A percentile compares a stretch with the other conserved stretches of the same genome.
phyloP scores from a whole-genome alignment of 2,888 invertebrate genomes.

The Tipula unca region DNA sequence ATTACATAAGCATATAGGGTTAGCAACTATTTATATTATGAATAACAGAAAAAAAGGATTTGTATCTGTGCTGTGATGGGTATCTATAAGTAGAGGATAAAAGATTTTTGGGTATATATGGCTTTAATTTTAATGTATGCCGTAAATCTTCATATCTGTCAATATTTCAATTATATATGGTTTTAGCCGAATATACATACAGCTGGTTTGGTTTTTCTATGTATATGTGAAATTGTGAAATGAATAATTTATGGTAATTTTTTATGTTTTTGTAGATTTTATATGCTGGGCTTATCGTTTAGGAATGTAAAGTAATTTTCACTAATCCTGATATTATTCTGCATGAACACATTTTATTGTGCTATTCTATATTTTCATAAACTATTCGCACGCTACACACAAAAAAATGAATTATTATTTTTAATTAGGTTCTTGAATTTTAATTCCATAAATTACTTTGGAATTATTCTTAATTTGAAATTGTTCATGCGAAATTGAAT shows the following conservation, averaged over 20 bases:
- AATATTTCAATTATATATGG: not conserved
- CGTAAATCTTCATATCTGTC: not conserved
- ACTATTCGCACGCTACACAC: too few species aligned
- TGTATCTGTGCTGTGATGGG: not conserved
- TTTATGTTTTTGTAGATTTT: too few species aligned
- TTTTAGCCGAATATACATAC: not conserved
- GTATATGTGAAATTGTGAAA: not conserved
- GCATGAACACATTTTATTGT: not conserved
- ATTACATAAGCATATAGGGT: not conserved
- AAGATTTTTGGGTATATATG: too few species aligned
- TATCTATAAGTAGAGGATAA: not conserved
- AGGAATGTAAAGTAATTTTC: not conserved
- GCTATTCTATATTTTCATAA: not conserved
- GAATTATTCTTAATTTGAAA: too few species aligned
- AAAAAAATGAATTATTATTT: not conserved
- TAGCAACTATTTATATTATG: too few species aligned
- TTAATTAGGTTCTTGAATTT: not conserved
- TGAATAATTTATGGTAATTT: not conserved
- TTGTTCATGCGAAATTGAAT: too few species aligned
- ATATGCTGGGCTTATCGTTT: not conserved
- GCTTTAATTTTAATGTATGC: not conserved
- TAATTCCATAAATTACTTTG: too few species aligned
- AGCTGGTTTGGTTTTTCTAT: not conserved
- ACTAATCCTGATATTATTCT: not conserved
- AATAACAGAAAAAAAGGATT: not conserved